A percentile compares a stretch with the other conserved stretches of the same genome.
Evolutionary conservation across 2,797 vertebrate genomes (phyloP).

Genomic region (Limosa lapponica): DNA sequence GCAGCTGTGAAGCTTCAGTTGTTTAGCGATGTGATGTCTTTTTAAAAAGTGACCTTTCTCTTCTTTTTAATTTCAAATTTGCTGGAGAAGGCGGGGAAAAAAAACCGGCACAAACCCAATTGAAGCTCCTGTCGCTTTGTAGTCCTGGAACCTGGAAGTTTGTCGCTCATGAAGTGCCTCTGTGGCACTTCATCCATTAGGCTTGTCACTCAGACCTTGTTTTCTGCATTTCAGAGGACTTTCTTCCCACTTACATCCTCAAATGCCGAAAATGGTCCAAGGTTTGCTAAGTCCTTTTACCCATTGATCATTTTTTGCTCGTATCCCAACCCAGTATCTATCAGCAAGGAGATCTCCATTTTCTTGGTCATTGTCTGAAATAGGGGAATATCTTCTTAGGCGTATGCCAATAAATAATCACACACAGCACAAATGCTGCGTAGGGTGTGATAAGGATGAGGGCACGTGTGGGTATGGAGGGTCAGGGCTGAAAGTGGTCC

Average conservation of each 20-base stretch:
- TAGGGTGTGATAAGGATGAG: rapidly evolving
- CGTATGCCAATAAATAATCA: neutral
- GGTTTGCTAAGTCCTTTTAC: too few species aligned
- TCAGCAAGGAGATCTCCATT: neutral
- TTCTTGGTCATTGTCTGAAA: neutral
- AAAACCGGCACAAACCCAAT: neutral
- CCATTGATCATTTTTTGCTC: neutral
- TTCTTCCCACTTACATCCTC: neutral
- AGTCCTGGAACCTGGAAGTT: neutral
- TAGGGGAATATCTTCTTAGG: neutral
- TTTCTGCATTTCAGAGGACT: neutral
- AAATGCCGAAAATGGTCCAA: neutral
- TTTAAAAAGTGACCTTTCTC: neutral
- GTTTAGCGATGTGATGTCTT: neutral
- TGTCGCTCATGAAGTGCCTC: neutral
- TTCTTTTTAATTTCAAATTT: neutral
- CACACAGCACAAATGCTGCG: rapidly evolving
- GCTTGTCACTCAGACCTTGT: slow-evolving; percentile 10
- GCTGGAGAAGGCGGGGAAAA: neutral
- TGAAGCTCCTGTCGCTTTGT: neutral
- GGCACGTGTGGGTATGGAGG: rapidly evolving
- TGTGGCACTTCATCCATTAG: neutral
- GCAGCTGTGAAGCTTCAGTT: neutral
- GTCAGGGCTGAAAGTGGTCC: neutral
- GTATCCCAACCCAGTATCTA: neutral